Base-by-base conservation (phyloP, 2,888 invertebrate species). In the Spisula solida region DNA sequence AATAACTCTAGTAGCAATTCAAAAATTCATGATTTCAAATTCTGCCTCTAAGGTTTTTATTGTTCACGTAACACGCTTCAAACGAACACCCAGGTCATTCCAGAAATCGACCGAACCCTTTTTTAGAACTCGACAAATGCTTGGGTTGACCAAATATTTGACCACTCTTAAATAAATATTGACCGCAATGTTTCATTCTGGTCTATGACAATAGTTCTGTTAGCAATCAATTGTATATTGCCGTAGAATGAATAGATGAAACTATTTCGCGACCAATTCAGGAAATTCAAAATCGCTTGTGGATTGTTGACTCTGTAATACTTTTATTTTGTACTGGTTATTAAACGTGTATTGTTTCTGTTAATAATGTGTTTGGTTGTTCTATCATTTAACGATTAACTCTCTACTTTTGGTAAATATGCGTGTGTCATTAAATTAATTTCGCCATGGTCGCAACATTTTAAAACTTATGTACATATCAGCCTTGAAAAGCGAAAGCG, bases 141-240 rank as follows among this genome's bases (percentile, higher is more conserved):
- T 55, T 55, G 34, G 78, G 85, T 41, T 87, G 78, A 79, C 79
- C 82, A 87, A 87, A 87, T 87, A 87, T 87, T 87, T 87, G 87
- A 87, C 87, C 87, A 80, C 41, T 82, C 60, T 55, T 82, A 47
- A 60, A 56, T 82, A 81, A 89, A 89, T 89, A 89, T 87, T 87
- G 87, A 82, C 87, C 81, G 20, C 20, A 81, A 75, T 81, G 87
- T 87, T 87, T 87, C 89, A 51, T 87, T 87, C 82, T 87, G 16
- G 79, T 41, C 55, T 79, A 4, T n/a, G 55, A 47, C 79, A 87
- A 79, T 31, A 82, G 60, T 20, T 56, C 51, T 82, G 79, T 82
- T 80, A 78, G 60, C 60, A 83, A 78, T 84, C 78, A 75, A 87
- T 60, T 78, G 41, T 34, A 47, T 82, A 82, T 83, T 87, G 16